Evolutionary conservation across 2,113 vertebrate genomes (phyloP).

Genomic region (Panthera leo): DNA sequence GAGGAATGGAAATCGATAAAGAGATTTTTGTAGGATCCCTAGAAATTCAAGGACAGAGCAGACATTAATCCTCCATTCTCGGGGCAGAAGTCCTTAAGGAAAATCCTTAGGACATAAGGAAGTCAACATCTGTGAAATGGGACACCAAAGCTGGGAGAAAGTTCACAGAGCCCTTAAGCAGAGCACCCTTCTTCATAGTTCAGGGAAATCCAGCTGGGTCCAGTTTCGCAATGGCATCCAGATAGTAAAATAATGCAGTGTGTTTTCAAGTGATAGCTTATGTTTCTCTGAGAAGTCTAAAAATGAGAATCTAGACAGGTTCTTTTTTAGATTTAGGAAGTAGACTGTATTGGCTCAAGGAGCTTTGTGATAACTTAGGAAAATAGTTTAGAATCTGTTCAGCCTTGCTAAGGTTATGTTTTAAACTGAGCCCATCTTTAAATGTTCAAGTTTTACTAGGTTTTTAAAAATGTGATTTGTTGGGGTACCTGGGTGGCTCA

Average conservation of each 20-base stretch:
- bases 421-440: conserved; percentile 32
- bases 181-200: not conserved
- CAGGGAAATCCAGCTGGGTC: not conserved
- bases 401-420: not conserved
- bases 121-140: not conserved
- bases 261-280: not conserved
- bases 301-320: not conserved
- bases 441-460: conserved; percentile 23
- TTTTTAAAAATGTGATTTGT: conserved; percentile 25
- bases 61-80: not conserved
- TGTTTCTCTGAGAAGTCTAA: conserved; percentile 2
- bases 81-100: not conserved
- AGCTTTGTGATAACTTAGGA: not conserved
- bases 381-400: not conserved
- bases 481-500: no score
- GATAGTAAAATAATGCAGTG: not conserved
- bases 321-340: not conserved
- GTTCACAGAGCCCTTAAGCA: not conserved
- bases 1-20: not conserved
- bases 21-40: not conserved
- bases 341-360: not conserved
- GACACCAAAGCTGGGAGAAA: not conserved
- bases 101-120: not conserved
- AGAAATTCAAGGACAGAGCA: not conserved
- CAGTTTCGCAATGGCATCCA: not conserved